Percentiles rank a stretch among this genome's conserved stretches.
phyloP scores from a whole-genome alignment of 2,888 invertebrate genomes.

The Lagria hirta region DNA sequence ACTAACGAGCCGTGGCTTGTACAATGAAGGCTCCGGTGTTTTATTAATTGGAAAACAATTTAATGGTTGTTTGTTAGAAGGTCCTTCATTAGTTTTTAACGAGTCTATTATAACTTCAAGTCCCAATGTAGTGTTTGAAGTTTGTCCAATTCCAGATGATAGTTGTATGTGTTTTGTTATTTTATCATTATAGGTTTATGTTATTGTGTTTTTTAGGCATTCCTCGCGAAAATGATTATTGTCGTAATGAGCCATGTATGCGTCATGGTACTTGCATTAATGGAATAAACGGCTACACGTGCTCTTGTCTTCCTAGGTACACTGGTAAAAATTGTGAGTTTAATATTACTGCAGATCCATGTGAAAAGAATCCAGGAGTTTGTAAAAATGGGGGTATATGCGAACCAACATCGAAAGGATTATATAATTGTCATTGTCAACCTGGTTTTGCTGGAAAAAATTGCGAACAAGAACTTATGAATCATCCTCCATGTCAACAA shows the following conservation, averaged over 20 bases:
- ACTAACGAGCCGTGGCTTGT: slow-evolving; percentile 69
- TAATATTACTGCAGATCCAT: slow-evolving; percentile 76
- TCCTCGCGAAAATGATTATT: slow-evolving; percentile 67
- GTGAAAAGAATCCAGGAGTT: slow-evolving; percentile 59
- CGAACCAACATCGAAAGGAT: slow-evolving; percentile 64
- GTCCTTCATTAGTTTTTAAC: slow-evolving; percentile 81
- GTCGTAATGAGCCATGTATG: slow-evolving; percentile 80
- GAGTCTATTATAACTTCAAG: slow-evolving; percentile 60
- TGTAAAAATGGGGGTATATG: slow-evolving; percentile 78
- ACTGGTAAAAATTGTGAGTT: slow-evolving; percentile 86
- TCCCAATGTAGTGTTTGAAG: slow-evolving; percentile 72
- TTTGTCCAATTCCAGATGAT: slow-evolving; percentile 73
- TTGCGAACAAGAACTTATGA: slow-evolving; percentile 73
- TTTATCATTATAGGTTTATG: too few species aligned
- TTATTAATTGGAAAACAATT: slow-evolving; percentile 79
- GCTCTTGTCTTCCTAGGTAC: slow-evolving; percentile 81
- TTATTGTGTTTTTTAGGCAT: slow-evolving; percentile 54
- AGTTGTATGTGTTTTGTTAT: slow-evolving; percentile 73
- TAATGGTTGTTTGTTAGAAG: slow-evolving; percentile 82
- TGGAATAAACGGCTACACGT: slow-evolving; percentile 75
- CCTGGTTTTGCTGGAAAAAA: slow-evolving; percentile 66
- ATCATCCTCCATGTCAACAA: slow-evolving; percentile 68
- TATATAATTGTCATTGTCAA: slow-evolving; percentile 71
- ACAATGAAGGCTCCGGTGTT: slow-evolving; percentile 71
- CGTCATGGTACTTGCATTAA: slow-evolving; percentile 79